Base-by-base conservation (phyloP, 92 coral and sea anemone species). In the Scolanthus callimorphus region DNA sequence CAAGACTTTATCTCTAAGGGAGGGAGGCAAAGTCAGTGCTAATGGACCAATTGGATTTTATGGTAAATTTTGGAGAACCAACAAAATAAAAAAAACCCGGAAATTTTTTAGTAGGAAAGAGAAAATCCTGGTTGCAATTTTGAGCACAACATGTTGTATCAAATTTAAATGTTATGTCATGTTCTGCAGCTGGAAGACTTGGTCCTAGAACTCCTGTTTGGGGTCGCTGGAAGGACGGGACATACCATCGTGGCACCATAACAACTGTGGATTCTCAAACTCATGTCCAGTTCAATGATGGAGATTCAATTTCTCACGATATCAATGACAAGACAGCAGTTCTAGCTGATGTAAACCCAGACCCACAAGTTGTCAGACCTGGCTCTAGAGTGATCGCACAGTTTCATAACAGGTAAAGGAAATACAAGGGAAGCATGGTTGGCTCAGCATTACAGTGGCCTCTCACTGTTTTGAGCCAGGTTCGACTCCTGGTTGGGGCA, bases 281-380 rank as follows among this genome's bases (percentile, higher is more conserved):
- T 39, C 85, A 78, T 26, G 62, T 78, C 52, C 55, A 70, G 47
- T 78, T 78, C 56, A 74, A 71, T 39, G 85, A 78, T 44, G 85
- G 85, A 10, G 85, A 78, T 47, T 54, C 31, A 2, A 63, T 71
- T 27, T 70, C 85, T 11, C 79, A 63, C 49, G 74, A 70, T 23
- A 43, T 65, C 20, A 19, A 19, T 41, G 85, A 78, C 26, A 44
- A 38, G 12, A 22, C 74, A 29, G 74, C 85, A 48, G 85, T 71
- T 9, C 21, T 78, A 13, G 67, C 74, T 27, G 85, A 78, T 65
- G 60, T 63, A 2, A 30, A 70, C 34, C 85, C 85, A n/a, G 85
- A 78, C 59, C 50, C 74, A 8, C 76, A 70, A 34, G 69, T 72
- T 53, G 44, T 78, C 24, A 70, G 64, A 50, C 49, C 49, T 17